A percentile compares a stretch with the other conserved stretches of the same genome.
Evolutionary conservation across 2,113 vertebrate genomes (phyloP).

Genomic region (Coryphaenoides rupestris): DNA sequence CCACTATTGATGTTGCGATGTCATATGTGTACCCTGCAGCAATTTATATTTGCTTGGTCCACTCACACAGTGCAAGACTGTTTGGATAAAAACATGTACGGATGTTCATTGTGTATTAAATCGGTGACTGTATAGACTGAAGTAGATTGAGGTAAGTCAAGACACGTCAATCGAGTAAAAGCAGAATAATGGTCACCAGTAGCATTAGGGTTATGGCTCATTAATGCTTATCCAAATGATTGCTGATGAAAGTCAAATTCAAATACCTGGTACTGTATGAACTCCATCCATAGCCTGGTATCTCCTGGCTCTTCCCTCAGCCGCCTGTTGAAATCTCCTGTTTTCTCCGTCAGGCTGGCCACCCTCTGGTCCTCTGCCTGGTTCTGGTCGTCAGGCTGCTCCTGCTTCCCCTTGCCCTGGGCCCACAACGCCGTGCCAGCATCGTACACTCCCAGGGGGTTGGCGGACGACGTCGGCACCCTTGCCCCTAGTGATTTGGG

Average conservation of each 20-base stretch:
- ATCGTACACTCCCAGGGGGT: constrained; percentile 92
- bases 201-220: no score
- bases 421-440: constrained; percentile 82
- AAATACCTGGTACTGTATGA: constrained; percentile 87
- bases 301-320: constrained; percentile 87
- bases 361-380: constrained; percentile 31
- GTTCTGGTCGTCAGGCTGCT: constrained; percentile 45
- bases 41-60: no score
- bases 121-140: no score
- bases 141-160: no score
- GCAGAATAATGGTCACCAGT: no score
- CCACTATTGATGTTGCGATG: no score
- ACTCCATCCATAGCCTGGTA: constrained; percentile 84
- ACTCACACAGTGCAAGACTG: no score
- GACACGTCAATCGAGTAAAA: no score
- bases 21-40: no score
- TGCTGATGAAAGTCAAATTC: background rate
- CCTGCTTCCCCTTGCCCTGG: constrained; percentile 79
- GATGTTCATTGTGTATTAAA: no score
- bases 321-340: constrained; percentile 88
- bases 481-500: constrained; percentile 37
- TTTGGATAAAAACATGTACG: no score
- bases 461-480: constrained; percentile 54
- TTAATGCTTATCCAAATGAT: no score
- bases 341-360: constrained; percentile 62